Evolutionary conservation across 1,140 invertebrate species (phyloP).

Genomic region (Oreohelix idahoensis): DNA sequence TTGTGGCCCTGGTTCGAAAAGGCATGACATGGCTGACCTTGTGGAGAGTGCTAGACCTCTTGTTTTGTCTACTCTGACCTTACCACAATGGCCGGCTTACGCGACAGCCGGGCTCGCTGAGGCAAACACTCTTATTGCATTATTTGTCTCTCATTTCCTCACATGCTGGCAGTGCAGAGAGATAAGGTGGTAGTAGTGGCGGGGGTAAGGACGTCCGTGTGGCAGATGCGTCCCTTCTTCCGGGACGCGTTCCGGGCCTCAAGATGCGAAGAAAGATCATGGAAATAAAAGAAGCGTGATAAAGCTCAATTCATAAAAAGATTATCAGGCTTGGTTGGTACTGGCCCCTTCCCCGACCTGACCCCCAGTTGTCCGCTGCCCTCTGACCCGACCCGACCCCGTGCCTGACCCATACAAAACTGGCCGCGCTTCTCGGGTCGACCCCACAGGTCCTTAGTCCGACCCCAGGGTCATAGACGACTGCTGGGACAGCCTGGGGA

Average conservation of each 20-base stretch:
- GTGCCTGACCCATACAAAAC: constrained; percentile 46
- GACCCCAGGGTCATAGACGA: not conserved
- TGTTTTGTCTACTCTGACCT: constrained; percentile 36
- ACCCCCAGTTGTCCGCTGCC: constrained; percentile 42
- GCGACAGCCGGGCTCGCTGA: not conserved
- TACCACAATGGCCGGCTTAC: not conserved
- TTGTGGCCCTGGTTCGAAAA: not conserved
- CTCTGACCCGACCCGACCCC: constrained; percentile 43
- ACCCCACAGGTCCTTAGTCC: not conserved
- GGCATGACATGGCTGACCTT: not conserved
- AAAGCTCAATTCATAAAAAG: constrained; percentile 49
- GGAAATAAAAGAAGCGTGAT: constrained; percentile 40
- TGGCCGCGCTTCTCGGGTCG: not conserved
- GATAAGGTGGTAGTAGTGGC: not conserved
- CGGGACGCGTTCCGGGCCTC: not conserved
- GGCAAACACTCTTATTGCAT: constrained; percentile 41
- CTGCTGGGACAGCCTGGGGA: not conserved
- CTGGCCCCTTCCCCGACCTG: constrained; percentile 38
- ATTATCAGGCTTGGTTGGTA: constrained; percentile 41
- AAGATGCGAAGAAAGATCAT: constrained; percentile 38
- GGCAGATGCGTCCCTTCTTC: constrained; percentile 43
- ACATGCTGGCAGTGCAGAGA: not conserved
- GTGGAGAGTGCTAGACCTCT: not conserved
- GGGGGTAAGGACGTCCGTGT: not conserved
- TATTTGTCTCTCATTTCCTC: constrained; percentile 40